Percentiles rank a stretch among this genome's conserved stretches.
Conservation (phyloP, 2,888 invertebrate genomes). For the Agonopterix heracliana region DNA sequence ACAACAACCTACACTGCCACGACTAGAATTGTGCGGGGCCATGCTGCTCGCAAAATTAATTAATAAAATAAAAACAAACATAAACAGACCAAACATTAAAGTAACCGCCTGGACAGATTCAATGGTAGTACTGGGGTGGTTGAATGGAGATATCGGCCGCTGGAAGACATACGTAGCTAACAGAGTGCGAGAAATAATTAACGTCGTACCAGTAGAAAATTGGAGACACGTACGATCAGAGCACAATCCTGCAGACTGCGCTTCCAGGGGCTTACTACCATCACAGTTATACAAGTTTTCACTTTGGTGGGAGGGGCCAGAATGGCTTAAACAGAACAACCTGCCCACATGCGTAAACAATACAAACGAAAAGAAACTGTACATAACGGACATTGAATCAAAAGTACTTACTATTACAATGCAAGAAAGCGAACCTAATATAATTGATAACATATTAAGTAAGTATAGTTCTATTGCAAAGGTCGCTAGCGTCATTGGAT, state of each 20-base stretch:
- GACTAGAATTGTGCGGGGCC: too few relatives aligned
- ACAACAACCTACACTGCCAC: slow-evolving; percentile 2
- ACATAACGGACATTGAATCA: not conserved
- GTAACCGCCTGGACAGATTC: not conserved
- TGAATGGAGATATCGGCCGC: slow-evolving; percentile 1
- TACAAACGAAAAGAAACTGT: not conserved
- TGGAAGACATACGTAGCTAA: slow-evolving; percentile 8
- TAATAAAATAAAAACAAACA: too few relatives aligned
- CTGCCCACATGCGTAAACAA: not conserved
- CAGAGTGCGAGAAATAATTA: slow-evolving; percentile 1
- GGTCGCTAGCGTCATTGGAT: not conserved
- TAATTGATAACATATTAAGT: not conserved
- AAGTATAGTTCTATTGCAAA: too few relatives aligned
- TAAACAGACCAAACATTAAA: too few relatives aligned
- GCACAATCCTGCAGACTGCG: slow-evolving; percentile 3
- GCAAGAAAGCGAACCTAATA: not conserved
- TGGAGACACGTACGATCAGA: slow-evolving; percentile 5
- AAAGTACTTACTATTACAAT: not conserved
- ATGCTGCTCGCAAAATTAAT: too few relatives aligned
- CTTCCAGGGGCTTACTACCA: not conserved
- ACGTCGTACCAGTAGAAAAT: not conserved
- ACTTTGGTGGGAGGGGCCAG: not conserved
- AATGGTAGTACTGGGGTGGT: slow-evolving; percentile 1
- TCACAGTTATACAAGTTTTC: not conserved
- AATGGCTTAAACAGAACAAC: not conserved